Evolutionary conservation across 2,113 vertebrate genomes (phyloP), one percentile per base, ranked within the genome.

Genomic region (Phrynocephalus versicolor): DNA sequence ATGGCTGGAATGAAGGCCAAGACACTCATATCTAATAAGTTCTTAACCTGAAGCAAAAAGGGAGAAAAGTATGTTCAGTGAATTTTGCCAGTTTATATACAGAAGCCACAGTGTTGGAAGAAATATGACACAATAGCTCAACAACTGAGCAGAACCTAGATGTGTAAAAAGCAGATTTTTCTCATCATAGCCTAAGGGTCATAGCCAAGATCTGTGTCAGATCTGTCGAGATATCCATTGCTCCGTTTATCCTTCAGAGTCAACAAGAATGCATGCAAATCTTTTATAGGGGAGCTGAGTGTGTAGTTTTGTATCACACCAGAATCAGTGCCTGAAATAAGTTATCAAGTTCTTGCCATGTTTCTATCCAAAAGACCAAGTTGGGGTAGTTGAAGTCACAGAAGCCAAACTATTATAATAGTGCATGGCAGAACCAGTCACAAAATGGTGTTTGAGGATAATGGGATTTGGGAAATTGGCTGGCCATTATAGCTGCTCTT

Each of bases 1-100:
- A 93, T 87, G 51, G 83, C 16, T 0, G 73, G 92, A 93, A 93
- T 6, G 9, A 94, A 94, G 55, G 90, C 91, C 87, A 94, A 90
- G 62, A 93, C 1, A 0, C 87, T 94, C 57, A 94, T 35, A 45
- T 95, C 87, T 81, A 93, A 74, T 77, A 94, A 90, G 37, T 92
- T 90, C 79, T 94, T 91, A 90, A 94, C 83, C 89, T 94, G 80
- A 87, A 73, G 33, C 37, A 72, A 92, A 95, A 72, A 72, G 5
- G n/a, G 85, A 27, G 76, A 71, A 84, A 72, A n/a, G 80, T 39
- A 25, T 30, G 16, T 78, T 80, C 85, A 85, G 41, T 93, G 41
- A 62, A 78, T 86, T 73, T 78, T 89, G 87, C 70, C 91, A 90
- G 12, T 65, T 73, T 81, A 92, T 85, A 86, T 25, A 83, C 14